Base-by-base conservation (phyloP, 2,113 vertebrate species). In the Corythornis madagascariensis region DNA sequence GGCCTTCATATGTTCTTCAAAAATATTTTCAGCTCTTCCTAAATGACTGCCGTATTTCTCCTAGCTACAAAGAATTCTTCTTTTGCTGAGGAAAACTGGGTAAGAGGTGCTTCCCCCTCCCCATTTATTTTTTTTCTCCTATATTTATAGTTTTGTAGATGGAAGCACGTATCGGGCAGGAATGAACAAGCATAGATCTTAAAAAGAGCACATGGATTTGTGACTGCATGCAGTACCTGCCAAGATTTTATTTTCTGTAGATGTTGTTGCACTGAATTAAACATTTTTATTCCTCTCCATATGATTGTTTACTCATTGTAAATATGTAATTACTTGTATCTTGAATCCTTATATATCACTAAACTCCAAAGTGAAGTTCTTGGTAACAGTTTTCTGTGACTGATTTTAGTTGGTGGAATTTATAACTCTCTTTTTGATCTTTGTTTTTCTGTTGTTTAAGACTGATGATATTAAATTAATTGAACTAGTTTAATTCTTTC, bases 1-100 rank as follows among this genome's bases (percentile, higher is more conserved):
- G 91, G 65, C 69, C 88, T 88, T 96, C 94, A 77, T 48, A 75
- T 95, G 95, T 89, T 96, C 74, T 70, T 88, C 52, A 76, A 21
- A 84, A 87, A 67, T 90, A 69, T 55, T 86, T 92, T 91, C 63
- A 22, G 13, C 78, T 93, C 83, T 91, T 93, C 42, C 35, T 65
- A 64, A 47, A 52, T 0, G 2, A 55, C 67, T 75, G 50, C 21
- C 0, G 2, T 73, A 35, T 93, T 95, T 88, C 43, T 92, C 25
- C 75, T 86, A 66, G 35, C 56, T 89, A 29, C 47, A 29, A 83
- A 77, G 76, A 53, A 55, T 79, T 78, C 76, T 88, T 24, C 42
- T 86, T 89, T 78, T 82, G 57, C 70, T 80, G 64, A 92, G 43
- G 69, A 59, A 59, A 77, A 90, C 22, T 53, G 73, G 96, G 86